Evolutionary conservation across 2,888 invertebrate genomes (phyloP), one percentile per base, ranked within the genome.

Genomic region (Latrodectus elegans): DNA sequence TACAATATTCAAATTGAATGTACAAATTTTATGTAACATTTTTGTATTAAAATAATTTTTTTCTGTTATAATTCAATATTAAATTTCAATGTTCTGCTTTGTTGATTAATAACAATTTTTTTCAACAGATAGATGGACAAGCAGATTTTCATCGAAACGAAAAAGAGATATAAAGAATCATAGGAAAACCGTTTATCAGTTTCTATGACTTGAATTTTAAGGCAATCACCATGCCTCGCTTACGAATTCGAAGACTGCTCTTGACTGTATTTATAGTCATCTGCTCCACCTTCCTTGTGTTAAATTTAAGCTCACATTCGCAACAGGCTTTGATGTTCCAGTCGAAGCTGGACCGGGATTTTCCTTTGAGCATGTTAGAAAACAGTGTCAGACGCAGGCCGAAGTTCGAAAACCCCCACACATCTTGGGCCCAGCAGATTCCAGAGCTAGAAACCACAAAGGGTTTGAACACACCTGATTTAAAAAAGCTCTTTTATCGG

Each of bases 241-340:
- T 89, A 67, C 84, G 89, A 14, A 78, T 89, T 64, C 53, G 89
- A 15, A 81, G 89, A 26, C 64, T 89, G 64, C 81, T 89, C 26
- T 60, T 89, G 70, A 88, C 88, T 67, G n/a, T 89, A 22, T 75
- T 84, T 51, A 76, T 80, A 26, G 83, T 88, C 8, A 70, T 84
- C 0, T 80, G 81, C 17, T 75, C 73, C 17, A 84, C 89, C 4
- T 55, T 89, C 51, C 70, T 88, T 3, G 78, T 79, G 4, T 51
- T 89, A 22, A 89, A 89, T 55, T 68, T 89, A 51, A 77, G 84
- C 14, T 88, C 88, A 2, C 68, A 80, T 26, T 88, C 88, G 38
- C 79, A 84, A 38, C 82, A 88, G 65, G 79, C 88, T 8, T 17
- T 88, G 38, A 52, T 88, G 38, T 78, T 88, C 22, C 74, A 75